Percentiles rank a stretch among this genome's conserved stretches.
phyloP scores from a whole-genome alignment of 37 sponge, comb jelly and placozoan species.

The Tethya wilhelma region DNA sequence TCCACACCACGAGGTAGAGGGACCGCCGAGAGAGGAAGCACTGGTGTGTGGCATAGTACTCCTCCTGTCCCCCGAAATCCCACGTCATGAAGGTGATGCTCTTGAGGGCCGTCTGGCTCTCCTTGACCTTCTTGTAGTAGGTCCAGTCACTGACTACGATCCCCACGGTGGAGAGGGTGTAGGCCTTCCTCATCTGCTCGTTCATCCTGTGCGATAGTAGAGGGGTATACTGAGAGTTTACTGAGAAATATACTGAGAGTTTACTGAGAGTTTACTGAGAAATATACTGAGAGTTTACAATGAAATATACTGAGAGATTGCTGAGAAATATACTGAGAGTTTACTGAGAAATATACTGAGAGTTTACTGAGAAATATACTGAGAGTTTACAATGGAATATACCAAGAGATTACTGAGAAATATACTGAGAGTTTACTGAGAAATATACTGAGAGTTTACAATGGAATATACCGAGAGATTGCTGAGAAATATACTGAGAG shows the following conservation, averaged over 20 bases:
- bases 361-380: not conserved
- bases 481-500: not conserved
- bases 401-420: no score
- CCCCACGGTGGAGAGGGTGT: constrained; percentile 76
- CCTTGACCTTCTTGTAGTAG: constrained; percentile 56
- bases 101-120: constrained; percentile 60
- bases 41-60: constrained; percentile 86
- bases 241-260: no score
- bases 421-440: constrained; percentile 4
- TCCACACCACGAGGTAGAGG: constrained; percentile 84
- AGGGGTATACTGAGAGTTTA: not conserved
- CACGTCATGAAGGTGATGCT: constrained; percentile 89
- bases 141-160: constrained; percentile 88
- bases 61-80: constrained; percentile 96
- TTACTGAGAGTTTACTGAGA: not conserved
- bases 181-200: not conserved
- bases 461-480: no score
- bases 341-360: not conserved
- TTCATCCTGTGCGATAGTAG: constrained; percentile 27
- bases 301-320: no score
- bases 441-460: no score
- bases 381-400: no score
- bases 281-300: no score
- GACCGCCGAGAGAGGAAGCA: constrained; percentile 76
- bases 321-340: no score